Conservation (phyloP, 1,140 invertebrate species). For the Macrobrachium rosenbergii region DNA sequence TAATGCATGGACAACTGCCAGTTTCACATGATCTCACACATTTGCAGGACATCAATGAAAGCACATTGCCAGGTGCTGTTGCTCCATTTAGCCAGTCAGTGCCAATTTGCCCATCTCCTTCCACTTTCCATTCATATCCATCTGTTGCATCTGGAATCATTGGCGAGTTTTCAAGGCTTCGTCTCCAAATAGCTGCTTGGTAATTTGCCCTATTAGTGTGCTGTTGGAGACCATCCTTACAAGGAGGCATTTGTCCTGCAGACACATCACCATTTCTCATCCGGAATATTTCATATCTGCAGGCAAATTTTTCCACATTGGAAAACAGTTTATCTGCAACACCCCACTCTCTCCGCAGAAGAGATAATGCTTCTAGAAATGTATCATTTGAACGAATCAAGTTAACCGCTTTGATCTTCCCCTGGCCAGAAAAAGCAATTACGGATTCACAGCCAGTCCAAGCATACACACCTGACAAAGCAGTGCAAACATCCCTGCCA, state of each 20-base stretch:
- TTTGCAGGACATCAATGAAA: constrained; percentile 23
- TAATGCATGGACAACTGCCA: background rate
- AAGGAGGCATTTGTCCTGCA: background rate
- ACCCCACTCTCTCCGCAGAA: too few species aligned
- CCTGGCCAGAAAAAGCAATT: background rate
- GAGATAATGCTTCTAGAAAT: background rate
- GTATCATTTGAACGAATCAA: background rate
- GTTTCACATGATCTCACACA: background rate
- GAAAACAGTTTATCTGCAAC: too few species aligned
- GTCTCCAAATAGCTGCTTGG: background rate
- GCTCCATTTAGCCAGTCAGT: constrained; percentile 18
- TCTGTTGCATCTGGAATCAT: background rate
- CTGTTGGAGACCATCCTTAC: constrained; percentile 2
- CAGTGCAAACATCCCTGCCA: background rate
- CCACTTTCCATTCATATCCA: constrained; percentile 24
- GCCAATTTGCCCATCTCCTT: constrained; percentile 1
- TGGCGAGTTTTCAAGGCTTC: constrained; percentile 5
- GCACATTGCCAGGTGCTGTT: constrained; percentile 13
- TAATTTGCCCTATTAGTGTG: background rate
- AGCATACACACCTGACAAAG: background rate
- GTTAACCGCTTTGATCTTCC: background rate
- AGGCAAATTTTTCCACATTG: too few species aligned
- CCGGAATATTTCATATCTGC: too few species aligned
- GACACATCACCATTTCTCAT: background rate
- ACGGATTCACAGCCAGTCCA: background rate